Evolutionary conservation across 2,888 invertebrate species (phyloP).

Genomic region (Villa cingulata): DNA sequence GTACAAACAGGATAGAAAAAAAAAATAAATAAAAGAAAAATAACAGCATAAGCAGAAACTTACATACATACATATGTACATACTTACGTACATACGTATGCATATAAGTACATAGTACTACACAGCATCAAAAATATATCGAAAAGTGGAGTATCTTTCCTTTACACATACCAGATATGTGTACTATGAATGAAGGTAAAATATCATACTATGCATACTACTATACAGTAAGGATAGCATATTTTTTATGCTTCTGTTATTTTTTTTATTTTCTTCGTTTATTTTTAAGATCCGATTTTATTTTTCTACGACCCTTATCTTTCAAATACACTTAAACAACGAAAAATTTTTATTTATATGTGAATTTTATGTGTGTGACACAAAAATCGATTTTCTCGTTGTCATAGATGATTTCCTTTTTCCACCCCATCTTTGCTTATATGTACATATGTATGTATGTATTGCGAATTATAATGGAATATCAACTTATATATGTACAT

Average conservation of each 20-base stretch:
- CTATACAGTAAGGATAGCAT: conserved; percentile 3
- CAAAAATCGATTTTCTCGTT: conserved; percentile 22
- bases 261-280: background rate
- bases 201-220: background rate
- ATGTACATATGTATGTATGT: no score
- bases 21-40: no score
- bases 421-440: background rate
- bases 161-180: no score
- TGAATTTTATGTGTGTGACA: conserved; percentile 21
- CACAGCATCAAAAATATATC: no score
- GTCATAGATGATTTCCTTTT: conserved; percentile 19
- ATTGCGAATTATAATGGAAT: no score
- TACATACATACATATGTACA: background rate
- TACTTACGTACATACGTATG: no score
- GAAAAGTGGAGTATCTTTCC: no score
- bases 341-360: conserved; percentile 5
- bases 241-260: conserved; percentile 4
- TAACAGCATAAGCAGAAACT: no score
- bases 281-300: conserved; percentile 5
- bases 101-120: no score
- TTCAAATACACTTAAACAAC: conserved; percentile 13
- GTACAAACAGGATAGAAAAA: no score
- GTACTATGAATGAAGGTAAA: background rate
- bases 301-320: conserved; percentile 13
- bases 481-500: no score